These are phyloP conservation scores for Sibirionetta formosa DNA, from an alignment of 2,797 vertebrate genomes.

Conservation along the genomic window DNA sequence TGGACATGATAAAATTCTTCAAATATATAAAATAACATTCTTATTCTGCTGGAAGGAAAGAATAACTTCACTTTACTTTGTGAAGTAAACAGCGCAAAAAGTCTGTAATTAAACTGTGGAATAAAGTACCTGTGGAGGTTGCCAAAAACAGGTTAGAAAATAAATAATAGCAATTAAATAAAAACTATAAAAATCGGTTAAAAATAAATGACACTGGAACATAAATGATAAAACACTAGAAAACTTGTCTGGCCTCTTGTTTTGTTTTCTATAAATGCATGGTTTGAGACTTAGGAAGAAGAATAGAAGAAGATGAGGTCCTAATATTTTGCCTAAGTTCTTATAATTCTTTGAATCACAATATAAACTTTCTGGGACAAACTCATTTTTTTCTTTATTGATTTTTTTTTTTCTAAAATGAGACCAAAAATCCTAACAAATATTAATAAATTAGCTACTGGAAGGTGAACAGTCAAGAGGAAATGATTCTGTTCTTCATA, in stretches of 20 bases:
- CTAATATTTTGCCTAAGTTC: not conserved
- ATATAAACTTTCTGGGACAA: not conserved
- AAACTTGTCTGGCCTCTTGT: not conserved
- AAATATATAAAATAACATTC: not conserved
- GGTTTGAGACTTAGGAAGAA: not conserved
- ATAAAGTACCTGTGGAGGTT: not conserved
- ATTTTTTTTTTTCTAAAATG: rapidly evolving
- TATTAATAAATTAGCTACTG: not conserved
- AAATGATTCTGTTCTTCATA: not conserved
- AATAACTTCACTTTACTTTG: too few relatives aligned
- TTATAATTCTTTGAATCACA: not conserved
- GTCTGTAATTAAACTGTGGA: not conserved
- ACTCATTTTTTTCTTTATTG: rapidly evolving
- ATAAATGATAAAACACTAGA: not conserved
- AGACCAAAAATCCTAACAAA: not conserved
- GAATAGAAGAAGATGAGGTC: not conserved
- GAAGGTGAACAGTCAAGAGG: not conserved
- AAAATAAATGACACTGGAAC: not conserved
- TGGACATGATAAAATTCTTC: not conserved
- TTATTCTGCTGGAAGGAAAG: not conserved
- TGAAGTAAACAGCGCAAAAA: not conserved
- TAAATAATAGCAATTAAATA: not conserved
- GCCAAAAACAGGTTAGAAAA: not conserved
- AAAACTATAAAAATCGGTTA: not conserved
- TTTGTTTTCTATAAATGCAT: not conserved